phyloP scores from a whole-genome alignment of 2,797 vertebrate species.

The Scolopax bukidnonensis region DNA sequence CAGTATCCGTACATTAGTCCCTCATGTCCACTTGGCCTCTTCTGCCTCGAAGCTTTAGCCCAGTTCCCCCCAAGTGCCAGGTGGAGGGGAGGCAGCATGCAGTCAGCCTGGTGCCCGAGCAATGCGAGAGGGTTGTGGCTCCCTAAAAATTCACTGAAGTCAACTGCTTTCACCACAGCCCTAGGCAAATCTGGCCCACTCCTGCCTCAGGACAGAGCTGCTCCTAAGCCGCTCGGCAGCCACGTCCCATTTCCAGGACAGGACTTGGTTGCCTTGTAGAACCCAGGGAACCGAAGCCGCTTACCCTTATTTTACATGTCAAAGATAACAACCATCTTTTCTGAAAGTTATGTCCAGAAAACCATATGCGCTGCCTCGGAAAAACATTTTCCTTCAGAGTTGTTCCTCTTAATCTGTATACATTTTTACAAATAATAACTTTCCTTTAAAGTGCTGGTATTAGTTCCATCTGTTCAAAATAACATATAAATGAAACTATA shows the following conservation, averaged over 20 bases:
- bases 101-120: not conserved
- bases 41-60: not conserved
- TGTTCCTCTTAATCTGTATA: constrained; percentile 30
- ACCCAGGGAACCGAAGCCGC: not conserved
- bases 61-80: not conserved
- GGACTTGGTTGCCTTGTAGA: not conserved
- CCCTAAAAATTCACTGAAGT: not conserved
- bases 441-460: not conserved
- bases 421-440: constrained; percentile 48
- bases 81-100: not conserved
- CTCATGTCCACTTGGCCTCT: not conserved
- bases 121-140: accelerated
- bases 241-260: not conserved
- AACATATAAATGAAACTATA: not conserved
- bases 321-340: not conserved
- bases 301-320: not conserved
- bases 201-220: not conserved
- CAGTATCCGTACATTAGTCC: not conserved
- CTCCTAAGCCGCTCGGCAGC: not conserved
- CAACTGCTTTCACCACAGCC: not conserved
- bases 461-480: constrained; percentile 17
- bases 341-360: constrained; percentile 1
- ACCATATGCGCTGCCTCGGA: not conserved
- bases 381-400: constrained; percentile 35
- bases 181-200: not conserved